phyloP scores from a whole-genome alignment of 2,797 vertebrate genomes.

The Heterohyrax brucei region DNA sequence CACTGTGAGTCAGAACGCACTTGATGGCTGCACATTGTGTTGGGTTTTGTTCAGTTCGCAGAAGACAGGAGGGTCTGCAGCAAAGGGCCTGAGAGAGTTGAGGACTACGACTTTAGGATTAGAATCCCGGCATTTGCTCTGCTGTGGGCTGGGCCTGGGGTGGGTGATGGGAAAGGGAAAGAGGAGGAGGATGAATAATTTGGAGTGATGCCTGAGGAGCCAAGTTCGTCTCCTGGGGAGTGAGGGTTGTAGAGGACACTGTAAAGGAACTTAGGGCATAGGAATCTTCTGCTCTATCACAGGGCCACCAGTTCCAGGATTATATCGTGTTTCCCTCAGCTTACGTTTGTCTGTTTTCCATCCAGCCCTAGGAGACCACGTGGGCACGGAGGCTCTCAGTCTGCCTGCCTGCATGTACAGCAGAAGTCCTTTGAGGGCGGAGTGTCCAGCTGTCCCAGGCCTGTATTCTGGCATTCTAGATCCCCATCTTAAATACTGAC shows the following conservation, averaged over 20 bases:
- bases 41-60: neutral
- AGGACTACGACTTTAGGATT: neutral
- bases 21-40: no score
- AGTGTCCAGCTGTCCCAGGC: neutral
- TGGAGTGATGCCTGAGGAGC: neutral
- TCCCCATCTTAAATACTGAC: neutral
- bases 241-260: neutral
- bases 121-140: neutral
- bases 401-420: neutral
- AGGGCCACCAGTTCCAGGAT: neutral
- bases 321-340: neutral
- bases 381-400: neutral
- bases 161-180: neutral
- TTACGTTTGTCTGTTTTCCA: neutral
- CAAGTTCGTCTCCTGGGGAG: neutral
- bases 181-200: neutral
- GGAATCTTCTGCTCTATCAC: neutral
- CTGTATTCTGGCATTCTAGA: no score
- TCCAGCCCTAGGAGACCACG: neutral
- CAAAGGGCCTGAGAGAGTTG: constrained; percentile 11
- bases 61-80: neutral
- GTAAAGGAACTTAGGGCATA: neutral
- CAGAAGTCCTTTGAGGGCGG: neutral
- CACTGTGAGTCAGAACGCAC: no score
- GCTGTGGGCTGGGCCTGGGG: neutral